Percentiles rank a stretch among this genome's conserved stretches.
phyloP scores from a whole-genome alignment of 2,797 vertebrate species.

The Antrozous pallidus region DNA sequence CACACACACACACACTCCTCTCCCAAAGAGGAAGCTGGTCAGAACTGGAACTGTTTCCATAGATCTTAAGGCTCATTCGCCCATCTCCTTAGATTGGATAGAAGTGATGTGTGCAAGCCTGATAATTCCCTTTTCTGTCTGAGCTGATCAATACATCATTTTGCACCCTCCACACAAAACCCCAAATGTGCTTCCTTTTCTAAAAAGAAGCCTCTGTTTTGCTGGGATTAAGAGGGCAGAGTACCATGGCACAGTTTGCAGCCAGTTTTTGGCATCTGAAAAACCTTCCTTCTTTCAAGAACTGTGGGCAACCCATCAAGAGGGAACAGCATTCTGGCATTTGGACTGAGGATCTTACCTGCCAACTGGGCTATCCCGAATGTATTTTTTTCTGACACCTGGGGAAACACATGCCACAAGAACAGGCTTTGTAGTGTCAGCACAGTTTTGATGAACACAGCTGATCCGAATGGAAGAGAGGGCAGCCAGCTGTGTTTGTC shows the following conservation, averaged over 20 bases:
- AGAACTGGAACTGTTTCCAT: not conserved
- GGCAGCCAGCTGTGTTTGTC: conserved; percentile 40
- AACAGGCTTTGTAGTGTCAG: conserved; percentile 51
- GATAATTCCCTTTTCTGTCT: conserved; percentile 34
- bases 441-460: conserved; percentile 42
- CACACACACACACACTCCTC: not conserved
- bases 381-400: conserved; percentile 52
- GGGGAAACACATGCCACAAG: conserved; percentile 34
- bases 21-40: not conserved
- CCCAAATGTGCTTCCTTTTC: conserved; percentile 61
- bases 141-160: conserved; percentile 47
- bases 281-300: conserved; percentile 73
- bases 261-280: conserved; percentile 74
- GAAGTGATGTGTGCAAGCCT: not conserved
- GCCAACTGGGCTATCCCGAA: conserved; percentile 55
- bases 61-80: not conserved
- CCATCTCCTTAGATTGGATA: not conserved
- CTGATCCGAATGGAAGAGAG: conserved; percentile 28
- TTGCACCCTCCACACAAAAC: conserved; percentile 40
- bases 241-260: conserved; percentile 74
- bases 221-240: conserved; percentile 64
- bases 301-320: conserved; percentile 71
- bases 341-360: conserved; percentile 66
- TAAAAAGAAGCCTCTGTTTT: conserved; percentile 63
- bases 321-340: conserved; percentile 70